phyloP scores from a whole-genome alignment of 2,888 invertebrate genomes.

The Fragum sueziense region DNA sequence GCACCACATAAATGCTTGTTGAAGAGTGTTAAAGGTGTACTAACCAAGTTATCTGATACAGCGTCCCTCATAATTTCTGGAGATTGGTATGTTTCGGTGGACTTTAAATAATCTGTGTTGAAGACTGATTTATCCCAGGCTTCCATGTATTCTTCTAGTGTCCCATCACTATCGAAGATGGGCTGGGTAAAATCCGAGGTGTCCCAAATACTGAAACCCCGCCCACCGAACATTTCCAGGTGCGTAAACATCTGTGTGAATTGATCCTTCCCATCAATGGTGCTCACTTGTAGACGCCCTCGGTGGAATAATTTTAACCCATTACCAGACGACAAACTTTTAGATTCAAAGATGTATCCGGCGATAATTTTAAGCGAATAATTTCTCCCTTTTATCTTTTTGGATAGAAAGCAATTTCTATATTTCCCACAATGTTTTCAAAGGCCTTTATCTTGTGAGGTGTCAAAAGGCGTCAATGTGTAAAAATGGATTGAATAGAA shows the following conservation, averaged over 20 bases:
- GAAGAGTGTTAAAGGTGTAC: no score
- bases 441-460: no score
- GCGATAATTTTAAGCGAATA: no score
- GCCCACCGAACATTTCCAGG: slow-evolving; percentile 62
- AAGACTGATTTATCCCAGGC: slow-evolving; percentile 56
- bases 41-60: slow-evolving; percentile 62
- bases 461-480: no score
- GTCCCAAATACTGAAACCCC: slow-evolving; percentile 69
- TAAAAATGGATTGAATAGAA: no score
- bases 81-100: slow-evolving; percentile 49
- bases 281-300: slow-evolving; percentile 63
- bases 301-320: no score
- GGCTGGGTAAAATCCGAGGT: slow-evolving; percentile 41
- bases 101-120: slow-evolving; percentile 61
- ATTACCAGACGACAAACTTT: no score
- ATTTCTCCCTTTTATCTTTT: no score
- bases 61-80: slow-evolving; percentile 62
- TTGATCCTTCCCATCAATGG: slow-evolving; percentile 49
- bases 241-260: slow-evolving; percentile 44
- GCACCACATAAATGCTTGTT: no score
- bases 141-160: slow-evolving; percentile 60
- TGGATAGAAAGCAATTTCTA: no score
- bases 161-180: slow-evolving; percentile 60
- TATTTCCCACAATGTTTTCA: no score
- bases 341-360: no score